A percentile compares a stretch with the other conserved stretches of the same genome.
Evolutionary conservation across 2,113 vertebrate species (phyloP).

Genomic region (Cyanoliseus patagonus): DNA sequence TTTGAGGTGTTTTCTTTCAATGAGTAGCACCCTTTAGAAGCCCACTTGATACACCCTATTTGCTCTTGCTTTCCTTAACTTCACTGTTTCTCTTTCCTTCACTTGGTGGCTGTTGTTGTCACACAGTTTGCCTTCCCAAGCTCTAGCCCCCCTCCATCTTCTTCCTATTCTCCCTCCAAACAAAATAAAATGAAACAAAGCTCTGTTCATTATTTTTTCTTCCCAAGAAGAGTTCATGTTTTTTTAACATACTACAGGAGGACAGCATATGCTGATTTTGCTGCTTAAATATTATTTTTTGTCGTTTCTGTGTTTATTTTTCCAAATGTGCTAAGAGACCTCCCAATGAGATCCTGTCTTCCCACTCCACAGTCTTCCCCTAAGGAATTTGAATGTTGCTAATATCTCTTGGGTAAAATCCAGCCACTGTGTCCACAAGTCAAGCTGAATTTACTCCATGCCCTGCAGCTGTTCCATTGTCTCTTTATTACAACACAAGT

Average conservation of each 20-base stretch:
- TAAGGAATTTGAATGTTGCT: constrained; percentile 41
- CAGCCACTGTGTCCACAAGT: constrained; percentile 45
- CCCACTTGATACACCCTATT: background rate
- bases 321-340: constrained; percentile 53
- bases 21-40: background rate
- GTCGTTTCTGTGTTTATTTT: constrained; percentile 56
- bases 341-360: constrained; percentile 39
- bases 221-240: background rate
- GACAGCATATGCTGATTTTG: constrained; percentile 34
- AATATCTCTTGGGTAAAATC: constrained; percentile 52
- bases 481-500: constrained; percentile 17
- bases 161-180: background rate
- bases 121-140: background rate
- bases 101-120: background rate
- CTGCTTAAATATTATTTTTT: constrained; percentile 60
- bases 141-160: background rate
- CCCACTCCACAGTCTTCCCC: background rate
- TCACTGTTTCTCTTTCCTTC: background rate
- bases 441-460: constrained; percentile 55
- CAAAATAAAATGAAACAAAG: constrained; percentile 5
- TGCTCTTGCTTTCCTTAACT: background rate
- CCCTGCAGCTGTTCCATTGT: constrained; percentile 39
- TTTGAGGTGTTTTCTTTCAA: background rate
- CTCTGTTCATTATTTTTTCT: constrained; percentile 4
- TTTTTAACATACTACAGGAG: constrained; percentile 15